A percentile compares a stretch with the other conserved stretches of the same genome.
These are phyloP conservation scores for Lordiphosa andalusiaca DNA, from an alignment of 2,888 invertebrate species.

Conservation along the genomic window DNA sequence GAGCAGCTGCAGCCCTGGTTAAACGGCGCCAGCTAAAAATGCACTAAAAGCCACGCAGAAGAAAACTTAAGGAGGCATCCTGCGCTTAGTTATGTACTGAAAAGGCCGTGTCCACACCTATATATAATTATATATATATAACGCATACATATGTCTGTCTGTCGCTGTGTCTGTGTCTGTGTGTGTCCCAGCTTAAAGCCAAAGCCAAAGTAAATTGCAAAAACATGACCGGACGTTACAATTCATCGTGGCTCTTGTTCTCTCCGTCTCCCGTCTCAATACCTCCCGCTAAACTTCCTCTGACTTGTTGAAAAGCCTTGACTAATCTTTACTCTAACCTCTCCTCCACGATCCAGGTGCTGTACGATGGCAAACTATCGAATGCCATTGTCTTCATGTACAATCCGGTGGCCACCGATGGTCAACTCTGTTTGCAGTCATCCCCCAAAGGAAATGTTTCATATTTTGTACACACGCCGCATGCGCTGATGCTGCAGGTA, in stretches of 20 bases:
- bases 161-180: slow-evolving; percentile 17
- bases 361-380: slow-evolving; percentile 99
- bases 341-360: slow-evolving; percentile 84
- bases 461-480: slow-evolving; percentile 99
- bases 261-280: slow-evolving; percentile 10
- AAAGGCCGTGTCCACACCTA: neutral
- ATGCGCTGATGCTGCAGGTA: slow-evolving; percentile 99
- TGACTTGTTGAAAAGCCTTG: slow-evolving; percentile 53
- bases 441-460: slow-evolving; percentile 98
- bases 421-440: slow-evolving; percentile 98
- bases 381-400: slow-evolving; percentile 99
- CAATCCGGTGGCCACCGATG: slow-evolving; percentile 99
- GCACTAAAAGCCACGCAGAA: slow-evolving; percentile 28
- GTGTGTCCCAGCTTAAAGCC: slow-evolving; percentile 39
- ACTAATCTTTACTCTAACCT: slow-evolving; percentile 23
- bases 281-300: slow-evolving; percentile 2
- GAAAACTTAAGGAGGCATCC: slow-evolving; percentile 5
- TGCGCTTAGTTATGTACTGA: slow-evolving; percentile 18
- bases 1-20: slow-evolving; percentile 21
- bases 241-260: slow-evolving; percentile 21
- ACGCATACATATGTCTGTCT: slow-evolving; percentile 15
- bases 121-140: slow-evolving; percentile 18
- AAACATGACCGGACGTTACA: slow-evolving; percentile 45
- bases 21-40: slow-evolving; percentile 43
- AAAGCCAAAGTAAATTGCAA: slow-evolving; percentile 42